Evolutionary conservation across 2,113 vertebrate species (phyloP).

Genomic region (Phodopus roborovskii): DNA sequence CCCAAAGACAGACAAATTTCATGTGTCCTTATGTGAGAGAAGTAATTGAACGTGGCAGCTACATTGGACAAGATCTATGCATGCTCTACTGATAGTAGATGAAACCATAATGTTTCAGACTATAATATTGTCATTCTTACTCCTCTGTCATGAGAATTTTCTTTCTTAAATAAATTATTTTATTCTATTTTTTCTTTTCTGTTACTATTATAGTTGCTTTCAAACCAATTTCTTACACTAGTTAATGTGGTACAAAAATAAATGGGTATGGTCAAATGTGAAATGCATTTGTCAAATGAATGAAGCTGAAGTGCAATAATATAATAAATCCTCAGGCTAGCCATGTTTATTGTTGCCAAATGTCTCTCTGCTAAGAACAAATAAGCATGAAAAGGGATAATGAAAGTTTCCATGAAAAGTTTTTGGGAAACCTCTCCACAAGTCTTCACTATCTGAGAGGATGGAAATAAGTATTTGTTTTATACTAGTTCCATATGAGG

Average conservation of each 20-base stretch:
- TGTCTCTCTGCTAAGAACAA: slow-evolving; percentile 78
- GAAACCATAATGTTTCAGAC: slow-evolving; percentile 58
- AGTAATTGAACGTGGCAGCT: slow-evolving; percentile 49
- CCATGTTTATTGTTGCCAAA: slow-evolving; percentile 80
- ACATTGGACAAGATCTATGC: slow-evolving; percentile 31
- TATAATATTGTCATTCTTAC: slow-evolving; percentile 25
- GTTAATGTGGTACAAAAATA: slow-evolving; percentile 75
- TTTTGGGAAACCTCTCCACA: slow-evolving; percentile 77
- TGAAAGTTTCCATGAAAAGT: slow-evolving; percentile 79
- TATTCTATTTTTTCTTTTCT: background rate
- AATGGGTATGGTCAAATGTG: slow-evolving; percentile 74
- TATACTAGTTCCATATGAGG: slow-evolving; percentile 76
- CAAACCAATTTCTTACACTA: slow-evolving; percentile 71
- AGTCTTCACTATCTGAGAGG: slow-evolving; percentile 78
- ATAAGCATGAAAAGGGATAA: slow-evolving; percentile 78
- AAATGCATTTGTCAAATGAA: slow-evolving; percentile 76
- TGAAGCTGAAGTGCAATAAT: slow-evolving; percentile 74
- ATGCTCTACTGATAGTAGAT: slow-evolving; percentile 66
- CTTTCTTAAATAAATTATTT: slow-evolving; percentile 39
- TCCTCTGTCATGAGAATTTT: slow-evolving; percentile 29
- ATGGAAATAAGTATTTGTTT: slow-evolving; percentile 76
- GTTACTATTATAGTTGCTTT: slow-evolving; percentile 62
- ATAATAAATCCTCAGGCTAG: slow-evolving; percentile 76
- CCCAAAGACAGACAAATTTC: slow-evolving; percentile 58
- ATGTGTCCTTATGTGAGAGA: background rate